Evolutionary conservation across 2,888 invertebrate species (phyloP), one percentile per base, ranked within the genome.

Genomic region (Melanchra persicariae): DNA sequence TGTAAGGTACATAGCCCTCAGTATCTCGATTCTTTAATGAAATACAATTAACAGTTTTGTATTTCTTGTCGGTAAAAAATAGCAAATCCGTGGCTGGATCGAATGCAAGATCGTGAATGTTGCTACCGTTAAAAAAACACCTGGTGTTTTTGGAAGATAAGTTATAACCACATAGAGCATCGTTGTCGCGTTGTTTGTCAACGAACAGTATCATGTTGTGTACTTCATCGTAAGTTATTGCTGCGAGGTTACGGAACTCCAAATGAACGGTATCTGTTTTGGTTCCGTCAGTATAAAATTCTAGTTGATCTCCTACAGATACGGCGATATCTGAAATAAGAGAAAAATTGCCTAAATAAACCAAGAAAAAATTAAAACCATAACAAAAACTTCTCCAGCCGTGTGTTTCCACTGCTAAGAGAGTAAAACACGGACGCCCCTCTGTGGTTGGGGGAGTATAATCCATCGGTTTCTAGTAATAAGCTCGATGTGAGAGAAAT

Each of bases 11-110:
- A 72, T 92, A 88, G 59, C 91, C 90, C 47, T 91, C 90, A 1
- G 90, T 87, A 3, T 90, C 92, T 10, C 1, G 12, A 2, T 90
- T 87, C 72, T 87, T 91, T 51, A 96, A 81, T 1, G 94, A 93
- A 26, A 91, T 92, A 90, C 93, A 95, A 74, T 91, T 96, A 81
- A 99, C 98, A 73, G 97, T 97, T 57, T 96, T 96, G 74, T 97
- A 97, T 22, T 93, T 91, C 3, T 96, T 95, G 88, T 98, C 98
- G 1, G 98, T 97, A 98, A 98, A 99, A 93, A 98, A 99, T 19
- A 99, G 94, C 70, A 97, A 96, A 34, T 97, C 96, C 58, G 97
- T 96, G 0, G 97, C 91, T 0, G 97, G 96, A 93, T 99, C 98
- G 87, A 97, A 98, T 1, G 97, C 97, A 78, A 99, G 92, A 12